Conservation (phyloP, 2,113 vertebrate genomes). For the Falcunculus frontatus region DNA sequence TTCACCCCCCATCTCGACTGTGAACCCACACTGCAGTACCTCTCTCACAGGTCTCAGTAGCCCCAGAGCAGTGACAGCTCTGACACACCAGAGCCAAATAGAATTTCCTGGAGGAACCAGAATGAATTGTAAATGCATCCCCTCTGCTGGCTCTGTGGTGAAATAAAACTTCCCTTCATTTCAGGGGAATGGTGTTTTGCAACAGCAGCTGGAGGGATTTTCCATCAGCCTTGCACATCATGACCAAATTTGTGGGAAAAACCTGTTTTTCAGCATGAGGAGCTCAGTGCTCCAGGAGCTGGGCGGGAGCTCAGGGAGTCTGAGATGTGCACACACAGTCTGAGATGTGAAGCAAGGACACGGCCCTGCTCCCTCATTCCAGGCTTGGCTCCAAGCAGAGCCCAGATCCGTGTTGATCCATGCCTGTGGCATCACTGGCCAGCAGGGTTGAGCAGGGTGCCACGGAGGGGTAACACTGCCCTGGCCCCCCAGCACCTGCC, state of each 20-base stretch:
- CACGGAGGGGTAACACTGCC: rapidly evolving
- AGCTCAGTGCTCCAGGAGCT: neutral
- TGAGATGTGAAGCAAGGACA: neutral
- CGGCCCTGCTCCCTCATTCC: rapidly evolving
- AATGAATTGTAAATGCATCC: neutral
- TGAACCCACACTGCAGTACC: neutral
- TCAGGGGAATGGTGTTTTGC: neutral
- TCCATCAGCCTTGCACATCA: neutral
- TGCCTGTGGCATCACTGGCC: rapidly evolving
- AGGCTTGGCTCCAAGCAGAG: neutral
- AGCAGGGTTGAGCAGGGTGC: rapidly evolving
- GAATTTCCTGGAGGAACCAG: neutral
- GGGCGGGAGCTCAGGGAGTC: neutral
- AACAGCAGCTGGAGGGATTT: neutral
- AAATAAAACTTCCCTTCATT: neutral
- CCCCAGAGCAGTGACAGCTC: neutral
- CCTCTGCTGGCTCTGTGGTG: neutral
- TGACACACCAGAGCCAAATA: neutral
- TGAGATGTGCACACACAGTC: rapidly evolving
- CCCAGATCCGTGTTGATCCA: rapidly evolving
- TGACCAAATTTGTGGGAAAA: neutral
- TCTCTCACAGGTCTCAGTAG: neutral
- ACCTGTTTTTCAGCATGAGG: neutral
- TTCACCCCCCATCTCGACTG: neutral
- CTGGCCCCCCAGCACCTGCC: rapidly evolving